Conservation (phyloP, 2,113 vertebrate species). For the Orycteropus afer region DNA sequence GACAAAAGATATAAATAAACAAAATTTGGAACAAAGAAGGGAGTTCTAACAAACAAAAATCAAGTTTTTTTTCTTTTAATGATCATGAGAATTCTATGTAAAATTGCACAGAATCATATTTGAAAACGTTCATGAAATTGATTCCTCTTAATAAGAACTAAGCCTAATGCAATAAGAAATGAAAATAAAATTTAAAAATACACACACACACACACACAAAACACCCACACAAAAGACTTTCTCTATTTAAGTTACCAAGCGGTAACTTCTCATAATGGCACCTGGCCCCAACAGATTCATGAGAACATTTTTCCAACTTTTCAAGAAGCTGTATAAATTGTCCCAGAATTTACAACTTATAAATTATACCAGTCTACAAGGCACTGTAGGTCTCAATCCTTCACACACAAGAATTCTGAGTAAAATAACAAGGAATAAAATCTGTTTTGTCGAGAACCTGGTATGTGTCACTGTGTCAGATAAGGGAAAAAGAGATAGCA, state of each 20-base stretch:
- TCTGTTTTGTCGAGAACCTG: neutral
- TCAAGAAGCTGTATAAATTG: neutral
- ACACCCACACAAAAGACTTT: neutral
- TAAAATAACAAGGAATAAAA: neutral
- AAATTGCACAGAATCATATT: slow-evolving; percentile 13
- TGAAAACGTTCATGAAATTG: neutral
- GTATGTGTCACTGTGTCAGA: neutral
- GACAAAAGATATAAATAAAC: neutral
- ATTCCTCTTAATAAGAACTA: neutral
- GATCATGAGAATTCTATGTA: neutral
- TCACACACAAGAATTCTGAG: neutral
- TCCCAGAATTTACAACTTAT: neutral
- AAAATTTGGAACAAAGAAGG: neutral
- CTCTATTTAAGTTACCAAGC: neutral
- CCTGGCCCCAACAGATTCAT: neutral
- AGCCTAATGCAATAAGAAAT: neutral
- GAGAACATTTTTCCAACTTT: neutral
- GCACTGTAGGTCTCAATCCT: neutral
- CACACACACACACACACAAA: neutral
- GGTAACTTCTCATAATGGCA: neutral
- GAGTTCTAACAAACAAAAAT: neutral
- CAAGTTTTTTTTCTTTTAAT: neutral
- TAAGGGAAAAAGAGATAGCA: neutral
- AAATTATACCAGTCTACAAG: too few species aligned
- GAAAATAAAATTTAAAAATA: neutral